These are phyloP conservation scores for Cosmopolites sordidus DNA, from an alignment of 2,888 invertebrate species.

Conservation along the genomic window DNA sequence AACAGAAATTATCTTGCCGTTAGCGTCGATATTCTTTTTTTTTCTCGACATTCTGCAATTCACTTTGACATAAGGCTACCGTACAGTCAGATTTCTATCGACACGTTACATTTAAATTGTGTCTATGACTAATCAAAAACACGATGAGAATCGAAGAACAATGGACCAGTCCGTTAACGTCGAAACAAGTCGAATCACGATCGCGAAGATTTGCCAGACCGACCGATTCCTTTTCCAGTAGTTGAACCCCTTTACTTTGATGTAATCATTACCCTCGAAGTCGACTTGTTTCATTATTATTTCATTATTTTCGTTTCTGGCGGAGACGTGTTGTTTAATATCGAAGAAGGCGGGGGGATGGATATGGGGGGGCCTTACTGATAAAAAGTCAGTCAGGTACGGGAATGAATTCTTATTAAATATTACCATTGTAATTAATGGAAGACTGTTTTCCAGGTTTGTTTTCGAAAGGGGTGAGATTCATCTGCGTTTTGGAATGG, in stretches of 20 bases:
- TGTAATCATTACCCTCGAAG: slow-evolving; percentile 49
- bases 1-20: too few relatives aligned
- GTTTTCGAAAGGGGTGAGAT: neutral
- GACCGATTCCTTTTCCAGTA: slow-evolving; percentile 34
- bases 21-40: too few relatives aligned
- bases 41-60: too few relatives aligned
- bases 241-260: slow-evolving; percentile 49
- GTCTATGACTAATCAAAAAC: slow-evolving; percentile 52
- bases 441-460: neutral
- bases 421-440: slow-evolving; percentile 1
- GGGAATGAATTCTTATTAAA: slow-evolving; percentile 1
- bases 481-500: too few relatives aligned
- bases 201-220: too few relatives aligned
- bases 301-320: slow-evolving; percentile 53
- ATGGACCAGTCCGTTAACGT: slow-evolving; percentile 32
- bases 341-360: slow-evolving; percentile 18
- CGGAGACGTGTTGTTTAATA: slow-evolving; percentile 44
- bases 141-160: slow-evolving; percentile 43
- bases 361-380: neutral
- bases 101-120: slow-evolving; percentile 49
- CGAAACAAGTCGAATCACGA: too few relatives aligned
- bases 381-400: neutral
- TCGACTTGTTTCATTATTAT: slow-evolving; percentile 51
- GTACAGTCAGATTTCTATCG: slow-evolving; percentile 47
- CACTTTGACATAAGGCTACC: too few relatives aligned